phyloP scores from a whole-genome alignment of 2,113 vertebrate genomes.

The Origma solitaria region DNA sequence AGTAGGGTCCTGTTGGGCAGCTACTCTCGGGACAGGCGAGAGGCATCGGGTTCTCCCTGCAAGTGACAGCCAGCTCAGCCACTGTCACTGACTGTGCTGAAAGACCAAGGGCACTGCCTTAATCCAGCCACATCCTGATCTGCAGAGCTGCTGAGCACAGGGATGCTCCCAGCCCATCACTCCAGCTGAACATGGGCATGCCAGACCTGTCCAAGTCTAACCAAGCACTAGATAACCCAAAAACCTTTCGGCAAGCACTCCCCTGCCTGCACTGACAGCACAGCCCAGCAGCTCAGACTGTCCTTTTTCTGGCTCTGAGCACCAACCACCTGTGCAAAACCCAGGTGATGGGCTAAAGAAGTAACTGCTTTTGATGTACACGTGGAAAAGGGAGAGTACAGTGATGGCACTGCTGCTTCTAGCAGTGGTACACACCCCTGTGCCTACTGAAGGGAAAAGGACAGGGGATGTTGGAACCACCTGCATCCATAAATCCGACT shows the following conservation, averaged over 20 bases:
- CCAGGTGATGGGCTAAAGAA: not conserved
- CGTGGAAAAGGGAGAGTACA: not conserved
- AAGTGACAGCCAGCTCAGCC: not conserved
- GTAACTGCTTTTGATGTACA: not conserved
- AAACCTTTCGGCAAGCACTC: not conserved
- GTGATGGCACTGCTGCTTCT: not conserved
- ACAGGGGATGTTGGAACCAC: not conserved
- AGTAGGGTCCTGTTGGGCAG: not conserved
- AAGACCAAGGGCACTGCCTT: not conserved
- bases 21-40: not conserved
- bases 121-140: not conserved
- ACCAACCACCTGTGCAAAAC: not conserved
- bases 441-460: not conserved
- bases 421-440: not conserved
- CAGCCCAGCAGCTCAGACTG: not conserved
- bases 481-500: not conserved
- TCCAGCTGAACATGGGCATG: not conserved
- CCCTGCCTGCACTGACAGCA: not conserved
- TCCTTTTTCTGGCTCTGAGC: not conserved
- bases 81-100: not conserved
- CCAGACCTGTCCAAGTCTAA: not conserved
- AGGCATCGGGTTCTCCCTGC: slow-evolving; percentile 4
- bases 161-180: not conserved
- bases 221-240: not conserved
- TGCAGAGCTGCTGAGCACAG: not conserved